Evolutionary conservation across 2,797 vertebrate genomes (phyloP).

Genomic region (Euthynnus affinis): DNA sequence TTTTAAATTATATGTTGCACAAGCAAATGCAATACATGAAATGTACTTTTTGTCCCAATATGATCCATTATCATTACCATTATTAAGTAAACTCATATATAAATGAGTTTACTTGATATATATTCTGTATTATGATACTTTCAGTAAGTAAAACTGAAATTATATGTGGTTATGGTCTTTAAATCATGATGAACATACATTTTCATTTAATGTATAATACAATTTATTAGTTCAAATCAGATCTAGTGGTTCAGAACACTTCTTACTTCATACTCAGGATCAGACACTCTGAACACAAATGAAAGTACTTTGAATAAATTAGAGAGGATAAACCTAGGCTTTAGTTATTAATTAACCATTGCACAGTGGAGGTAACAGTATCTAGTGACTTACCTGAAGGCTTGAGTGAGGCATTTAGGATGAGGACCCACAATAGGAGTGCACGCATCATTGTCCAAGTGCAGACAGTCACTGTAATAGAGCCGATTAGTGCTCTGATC

Average conservation of each 20-base stretch:
- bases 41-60: not conserved
- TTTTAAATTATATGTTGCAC: not conserved
- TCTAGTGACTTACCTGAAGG: conserved; percentile 80
- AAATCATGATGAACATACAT: not conserved
- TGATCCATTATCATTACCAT: not conserved
- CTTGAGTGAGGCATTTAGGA: conserved; percentile 65
- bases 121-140: not conserved
- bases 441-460: conserved; percentile 69
- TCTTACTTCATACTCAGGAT: not conserved
- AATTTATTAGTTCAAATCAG: not conserved
- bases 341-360: conserved; percentile 73
- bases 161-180: not conserved
- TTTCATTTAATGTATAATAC: not conserved
- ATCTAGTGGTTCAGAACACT: not conserved
- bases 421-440: conserved; percentile 78
- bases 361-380: conserved; percentile 50
- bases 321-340: conserved; percentile 34
- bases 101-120: too few relatives aligned
- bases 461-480: conserved; percentile 61
- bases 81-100: not conserved
- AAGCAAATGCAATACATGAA: not conserved
- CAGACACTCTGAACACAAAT: not conserved
- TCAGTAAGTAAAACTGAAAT: too few relatives aligned
- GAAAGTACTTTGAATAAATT: conserved; percentile 17
- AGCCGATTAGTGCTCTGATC: conserved; percentile 28